phyloP scores from a whole-genome alignment of 2,113 vertebrate species.

The Orientallactaga bullata region DNA sequence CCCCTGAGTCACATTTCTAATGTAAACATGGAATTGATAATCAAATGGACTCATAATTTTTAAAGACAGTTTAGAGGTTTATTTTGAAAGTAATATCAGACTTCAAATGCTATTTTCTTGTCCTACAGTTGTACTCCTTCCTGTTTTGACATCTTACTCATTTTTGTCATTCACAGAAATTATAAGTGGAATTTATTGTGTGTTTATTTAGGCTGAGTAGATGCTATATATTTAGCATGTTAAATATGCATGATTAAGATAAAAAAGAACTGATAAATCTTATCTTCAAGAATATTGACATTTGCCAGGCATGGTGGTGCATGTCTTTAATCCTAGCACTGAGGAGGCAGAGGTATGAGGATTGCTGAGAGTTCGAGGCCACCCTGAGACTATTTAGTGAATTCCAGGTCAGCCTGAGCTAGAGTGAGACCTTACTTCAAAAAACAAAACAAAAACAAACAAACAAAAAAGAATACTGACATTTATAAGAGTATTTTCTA shows the following conservation, averaged over 20 bases:
- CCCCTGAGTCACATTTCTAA: neutral
- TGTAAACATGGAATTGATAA: neutral
- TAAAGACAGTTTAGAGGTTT: neutral
- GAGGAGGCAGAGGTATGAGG: no score
- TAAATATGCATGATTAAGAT: neutral
- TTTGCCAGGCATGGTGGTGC: no score
- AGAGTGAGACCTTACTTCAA: no score
- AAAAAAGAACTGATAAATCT: conserved; percentile 10
- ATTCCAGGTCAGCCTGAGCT: no score
- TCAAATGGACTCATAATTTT: neutral
- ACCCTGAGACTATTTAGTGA: no score
- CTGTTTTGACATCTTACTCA: conserved; percentile 11
- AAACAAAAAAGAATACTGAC: neutral
- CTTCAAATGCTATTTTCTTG: conserved; percentile 30
- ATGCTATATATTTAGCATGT: conserved; percentile 14
- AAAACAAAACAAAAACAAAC: no score
- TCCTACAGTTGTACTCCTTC: neutral
- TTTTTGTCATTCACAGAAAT: conserved; percentile 25
- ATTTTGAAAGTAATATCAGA: conserved; percentile 8
- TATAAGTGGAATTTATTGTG: neutral
- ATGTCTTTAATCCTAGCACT: no score
- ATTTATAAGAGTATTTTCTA: neutral
- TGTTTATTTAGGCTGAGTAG: neutral
- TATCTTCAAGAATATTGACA: neutral
- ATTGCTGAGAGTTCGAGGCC: no score